phyloP scores from a whole-genome alignment of 2,113 vertebrate genomes.

The Mormyrus lacerda region DNA sequence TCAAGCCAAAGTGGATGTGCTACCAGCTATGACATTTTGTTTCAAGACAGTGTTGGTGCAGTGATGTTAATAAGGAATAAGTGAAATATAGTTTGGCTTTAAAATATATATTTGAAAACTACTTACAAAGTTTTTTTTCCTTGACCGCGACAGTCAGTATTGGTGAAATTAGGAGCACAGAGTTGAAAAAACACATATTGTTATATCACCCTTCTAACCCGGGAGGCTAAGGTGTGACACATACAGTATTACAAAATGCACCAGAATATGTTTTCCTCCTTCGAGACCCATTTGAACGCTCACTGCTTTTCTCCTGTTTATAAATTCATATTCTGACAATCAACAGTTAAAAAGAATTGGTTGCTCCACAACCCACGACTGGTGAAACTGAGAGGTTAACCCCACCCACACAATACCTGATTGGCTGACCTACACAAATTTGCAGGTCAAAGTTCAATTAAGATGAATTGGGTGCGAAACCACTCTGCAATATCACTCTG shows the following conservation, averaged over 20 bases:
- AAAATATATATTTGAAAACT: not conserved
- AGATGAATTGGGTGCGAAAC: not conserved
- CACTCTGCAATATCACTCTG: not conserved
- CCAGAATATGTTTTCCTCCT: not conserved
- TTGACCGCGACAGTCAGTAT: not conserved
- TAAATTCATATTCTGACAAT: not conserved
- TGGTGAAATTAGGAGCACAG: not conserved
- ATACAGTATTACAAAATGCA: not conserved
- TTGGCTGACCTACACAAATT: not conserved
- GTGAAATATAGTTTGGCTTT: not conserved
- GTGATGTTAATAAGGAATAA: not conserved
- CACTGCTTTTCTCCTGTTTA: not conserved
- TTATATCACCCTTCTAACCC: not conserved
- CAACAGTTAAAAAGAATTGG: not conserved
- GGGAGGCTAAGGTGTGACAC: not conserved
- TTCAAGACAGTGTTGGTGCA: not conserved
- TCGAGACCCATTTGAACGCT: not conserved
- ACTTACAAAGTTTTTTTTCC: not conserved
- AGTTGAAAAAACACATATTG: not conserved
- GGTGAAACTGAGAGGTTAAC: not conserved
- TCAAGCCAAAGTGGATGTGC: not conserved
- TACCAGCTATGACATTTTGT: not conserved
- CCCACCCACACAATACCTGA: not conserved
- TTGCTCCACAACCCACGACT: not conserved
- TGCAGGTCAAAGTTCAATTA: not conserved